Base-by-base conservation (phyloP, 2,888 invertebrate genomes). In the Plagiodera versicolora region DNA sequence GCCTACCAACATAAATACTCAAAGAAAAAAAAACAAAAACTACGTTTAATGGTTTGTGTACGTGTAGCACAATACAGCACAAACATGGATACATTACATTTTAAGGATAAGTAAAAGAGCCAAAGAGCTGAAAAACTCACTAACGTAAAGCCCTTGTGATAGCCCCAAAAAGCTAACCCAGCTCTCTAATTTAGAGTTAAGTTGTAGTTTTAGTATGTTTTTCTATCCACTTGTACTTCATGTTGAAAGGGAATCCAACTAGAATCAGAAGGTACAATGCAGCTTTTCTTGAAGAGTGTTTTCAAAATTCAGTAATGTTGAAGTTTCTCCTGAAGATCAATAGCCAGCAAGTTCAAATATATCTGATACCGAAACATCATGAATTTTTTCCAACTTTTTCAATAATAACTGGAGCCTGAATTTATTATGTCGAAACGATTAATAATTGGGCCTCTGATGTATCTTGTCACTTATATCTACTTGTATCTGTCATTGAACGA, bases 41-140 rank as follows among this genome's bases (percentile, higher is more conserved):
- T 71, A 70, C 71, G 68, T 66, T 70, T 73, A 69, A 71, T 75
- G 73, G 73, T 77, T 74, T 77, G 76, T 77, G 77, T 77, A 75
- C 63, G 63, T 52, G 72, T 74, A 75, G 74, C 75, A 75, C 75
- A 77, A 74, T 70, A 64, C 70, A 72, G 76, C 76, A 77, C 77
- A 77, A 76, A 72, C 69, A 70, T 72, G 67, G 66, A 66, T 45
- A 30, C 49, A 62, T 55, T 56, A 63, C 46, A 50, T 19, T 46
- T 48, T 49, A 63, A 69, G 70, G 70, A 68, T 61, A 66, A 68
- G 60, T 53, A 60, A 28, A 75, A 71, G 75, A 77, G 78, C 78
- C 78, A 79, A 79, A 79, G 79, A 78, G 78, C 78, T 78, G 78
- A 77, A 76, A 76, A 77, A 77, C 78, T 77, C 78, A 79, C 77